Base-by-base conservation (phyloP, 1,140 invertebrate species). In the Drosophila mojavensis region DNA sequence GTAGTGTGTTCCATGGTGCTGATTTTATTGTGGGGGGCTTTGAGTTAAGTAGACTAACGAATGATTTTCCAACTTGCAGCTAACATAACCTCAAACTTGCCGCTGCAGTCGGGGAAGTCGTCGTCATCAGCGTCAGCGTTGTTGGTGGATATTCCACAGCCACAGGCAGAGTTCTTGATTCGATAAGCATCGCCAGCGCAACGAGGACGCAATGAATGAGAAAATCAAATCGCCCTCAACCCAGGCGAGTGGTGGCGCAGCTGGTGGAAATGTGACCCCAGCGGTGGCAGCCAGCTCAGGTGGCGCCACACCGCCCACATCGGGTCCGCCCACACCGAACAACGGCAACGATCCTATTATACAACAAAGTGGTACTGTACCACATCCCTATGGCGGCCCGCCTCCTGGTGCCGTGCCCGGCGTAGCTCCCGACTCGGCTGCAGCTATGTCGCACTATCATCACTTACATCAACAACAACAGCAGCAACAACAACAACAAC, bases 211-310 rank as follows among this genome's bases (percentile, higher is more conserved):
- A 55, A 92, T 92, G 91, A 92, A 92, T 90, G 91, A 92, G 33
- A 92, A 92, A 91, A 92, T 91, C 61, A 92, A 92, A 75, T 92
- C 91, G 66, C 91, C 91, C 63, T 91, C 91, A 60, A 75, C 81
- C 48, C 86, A 91, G 61, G 75, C 71, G 60, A 68, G 71, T 53
- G 68, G 65, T 53, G 68, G 65, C 58, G 66, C 65, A 24, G 60
- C 62, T 58, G 80, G 75, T 47, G 78, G 78, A 30, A 80, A 74
- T 47, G 68, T 62, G 45, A 55, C 62, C 43, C 75, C 78, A 59
- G 30, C 78, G 28, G 69, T 56, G 55, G 51, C 56, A 17, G 30
- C 64, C 15, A 69, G 48, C 28, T 26, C 66, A 56, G 73, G 62
- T 70, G 70, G 70, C n/a, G 61, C 73, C 45, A 90, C 85, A 56